These are phyloP conservation scores for Polyploca ridens DNA, from an alignment of 2,888 invertebrate genomes.

Conservation along the genomic window DNA sequence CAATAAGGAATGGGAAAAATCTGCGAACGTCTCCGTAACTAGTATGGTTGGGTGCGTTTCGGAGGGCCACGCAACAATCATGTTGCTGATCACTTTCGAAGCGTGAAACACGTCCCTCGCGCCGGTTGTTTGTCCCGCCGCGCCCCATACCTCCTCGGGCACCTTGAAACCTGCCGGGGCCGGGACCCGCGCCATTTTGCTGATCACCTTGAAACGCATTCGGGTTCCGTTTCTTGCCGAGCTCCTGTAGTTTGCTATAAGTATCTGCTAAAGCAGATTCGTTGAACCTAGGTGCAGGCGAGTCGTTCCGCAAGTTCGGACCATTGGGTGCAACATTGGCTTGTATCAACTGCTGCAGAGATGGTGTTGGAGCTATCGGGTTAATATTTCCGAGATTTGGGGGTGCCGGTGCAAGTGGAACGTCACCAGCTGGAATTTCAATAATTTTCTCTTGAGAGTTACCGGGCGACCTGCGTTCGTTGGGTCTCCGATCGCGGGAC, in stretches of 20 bases:
- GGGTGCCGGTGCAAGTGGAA: constrained; percentile 26
- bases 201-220: constrained; percentile 81
- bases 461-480: constrained; percentile 72
- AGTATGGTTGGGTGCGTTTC: constrained; percentile 89
- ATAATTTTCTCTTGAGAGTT: constrained; percentile 58
- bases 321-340: constrained; percentile 43
- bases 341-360: constrained; percentile 31
- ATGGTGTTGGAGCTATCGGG: constrained; percentile 23
- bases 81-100: constrained; percentile 58
- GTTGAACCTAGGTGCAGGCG: constrained; percentile 49
- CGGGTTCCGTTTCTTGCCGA: constrained; percentile 85
- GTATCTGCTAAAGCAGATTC: constrained; percentile 65
- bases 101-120: constrained; percentile 58
- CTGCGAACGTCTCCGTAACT: constrained; percentile 92
- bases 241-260: constrained; percentile 69
- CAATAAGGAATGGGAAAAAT: constrained; percentile 93
- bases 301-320: constrained; percentile 35
- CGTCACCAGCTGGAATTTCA: constrained; percentile 31
- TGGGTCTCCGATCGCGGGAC: constrained; percentile 73
- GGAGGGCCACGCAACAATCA: constrained; percentile 88
- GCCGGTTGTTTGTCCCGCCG: constrained; percentile 50
- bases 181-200: constrained; percentile 39
- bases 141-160: constrained; percentile 30
- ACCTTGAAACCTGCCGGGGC: constrained; percentile 27
- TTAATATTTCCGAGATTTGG: constrained; percentile 32